Base-by-base conservation (phyloP, 2,113 vertebrate genomes). In the Aegypius monachus region DNA sequence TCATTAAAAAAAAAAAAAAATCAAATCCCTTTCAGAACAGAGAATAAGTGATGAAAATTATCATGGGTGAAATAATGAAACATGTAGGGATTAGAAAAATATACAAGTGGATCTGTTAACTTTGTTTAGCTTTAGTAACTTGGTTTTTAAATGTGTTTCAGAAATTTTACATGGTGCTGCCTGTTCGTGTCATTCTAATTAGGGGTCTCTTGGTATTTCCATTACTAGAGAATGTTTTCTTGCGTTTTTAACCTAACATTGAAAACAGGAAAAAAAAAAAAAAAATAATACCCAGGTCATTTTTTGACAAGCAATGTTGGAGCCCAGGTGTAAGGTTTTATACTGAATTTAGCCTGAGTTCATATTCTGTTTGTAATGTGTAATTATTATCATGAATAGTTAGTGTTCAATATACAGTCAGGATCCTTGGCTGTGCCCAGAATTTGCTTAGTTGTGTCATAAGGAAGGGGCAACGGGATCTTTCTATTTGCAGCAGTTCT, bases 41-140 rank as follows among this genome's bases (percentile, higher is more conserved):
- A 87, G 42, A 87, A 90, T 65, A 81, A 70, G 67, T 95, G 70
- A 88, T 88, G 56, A 82, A 90, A 96, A 81, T 91, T 70, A 72
- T 78, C 45, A 62, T 4, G 9, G 7, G 34, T 63, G 45, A 94
- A 95, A 85, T 91, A 93, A 88, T 50, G 42, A 81, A 89, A 88
- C 10, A 7, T 48, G 26, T 47, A 77, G 58, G 45, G 18, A 94
- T 96, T 96, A 93, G 66, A 82, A 96, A 94, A 88, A 93, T 83
- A 78, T 34, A 52, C 48, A 78, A 81, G 23, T 63, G 80, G 62
- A 78, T 80, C 27, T 85, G 70, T 58, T 93, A 88, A 95, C n/a
- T 94, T 82, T 77, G 74, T 90, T 91, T 80, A 88, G 77, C 62
- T 89, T 82, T 93, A 78, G 79, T 86, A 90, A 83, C 59, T 55